Evolutionary conservation across 1,140 invertebrate genomes (phyloP).

Genomic region (Cyrtorhinus lividipennis): DNA sequence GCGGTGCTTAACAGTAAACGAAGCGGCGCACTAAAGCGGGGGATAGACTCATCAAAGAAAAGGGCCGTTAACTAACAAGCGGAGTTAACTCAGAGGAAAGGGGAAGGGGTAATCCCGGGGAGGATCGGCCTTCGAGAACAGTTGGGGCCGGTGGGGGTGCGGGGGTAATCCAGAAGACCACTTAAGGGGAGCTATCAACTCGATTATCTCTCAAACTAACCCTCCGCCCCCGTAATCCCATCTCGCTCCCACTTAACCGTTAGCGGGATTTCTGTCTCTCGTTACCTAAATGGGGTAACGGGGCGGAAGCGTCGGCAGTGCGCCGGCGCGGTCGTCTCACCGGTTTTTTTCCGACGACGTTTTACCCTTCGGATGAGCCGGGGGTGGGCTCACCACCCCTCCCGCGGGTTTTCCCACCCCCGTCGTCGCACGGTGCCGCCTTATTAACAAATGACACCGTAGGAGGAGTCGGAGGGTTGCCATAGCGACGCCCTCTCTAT

Average conservation of each 20-base stretch:
- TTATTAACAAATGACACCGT: constrained; percentile 6
- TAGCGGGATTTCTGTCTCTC: not conserved
- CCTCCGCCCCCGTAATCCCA: not conserved
- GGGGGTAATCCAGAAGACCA: constrained; percentile 1
- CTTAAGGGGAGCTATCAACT: constrained; percentile 4
- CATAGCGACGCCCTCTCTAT: constrained; percentile 5
- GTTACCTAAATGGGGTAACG: no score
- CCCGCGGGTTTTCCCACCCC: not conserved
- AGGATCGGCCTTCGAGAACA: not conserved
- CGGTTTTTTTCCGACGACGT: not conserved
- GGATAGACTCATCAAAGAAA: constrained; percentile 6
- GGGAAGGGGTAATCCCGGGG: not conserved
- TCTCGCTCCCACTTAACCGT: not conserved
- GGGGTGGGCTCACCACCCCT: not conserved
- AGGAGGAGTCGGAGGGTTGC: constrained; percentile 1
- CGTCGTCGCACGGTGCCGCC: not conserved
- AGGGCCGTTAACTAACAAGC: constrained; percentile 1
- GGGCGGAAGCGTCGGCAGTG: not conserved
- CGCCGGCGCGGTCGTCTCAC: not conserved
- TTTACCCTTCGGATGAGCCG: not conserved
- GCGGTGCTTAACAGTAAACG: not conserved
- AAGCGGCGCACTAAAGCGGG: not conserved
- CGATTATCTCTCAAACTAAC: constrained; percentile 6
- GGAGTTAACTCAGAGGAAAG: not conserved
- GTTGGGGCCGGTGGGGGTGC: no score